Evolutionary conservation across 1,140 invertebrate genomes (phyloP), one percentile per base, ranked within the genome.

Genomic region (Sycobia sp.): DNA sequence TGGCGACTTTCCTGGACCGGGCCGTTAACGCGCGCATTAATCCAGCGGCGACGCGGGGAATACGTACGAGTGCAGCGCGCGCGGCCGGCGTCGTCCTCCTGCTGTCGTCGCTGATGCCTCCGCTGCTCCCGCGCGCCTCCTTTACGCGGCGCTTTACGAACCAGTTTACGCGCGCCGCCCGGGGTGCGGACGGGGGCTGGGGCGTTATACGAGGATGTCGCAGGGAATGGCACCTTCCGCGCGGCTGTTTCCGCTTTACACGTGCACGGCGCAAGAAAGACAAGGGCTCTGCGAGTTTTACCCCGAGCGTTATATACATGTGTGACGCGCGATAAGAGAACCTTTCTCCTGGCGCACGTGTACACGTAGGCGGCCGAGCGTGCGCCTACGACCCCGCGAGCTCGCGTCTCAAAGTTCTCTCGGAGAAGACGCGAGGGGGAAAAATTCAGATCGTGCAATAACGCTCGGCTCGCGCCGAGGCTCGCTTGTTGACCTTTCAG

Each of bases 111-210:
- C 46, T n/a, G 14, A 27, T 13, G 46, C 25, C 20, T 38, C n/a
- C 32, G 11, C n/a, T n/a, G n/a, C n/a, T n/a, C n/a, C n/a, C n/a
- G n/a, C n/a, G n/a, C n/a, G n/a, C 29, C 29, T 25, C 38, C 27
- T 55, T 44, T 60, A 18, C 16, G n/a, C n/a, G 11, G 29, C 13
- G 39, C 59, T 69, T 62, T 53, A 67, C 23, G 56, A 56, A 44
- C 56, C 39, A 46, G 59, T 62, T 62, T 62, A 62, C 59, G 57
- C n/a, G n/a, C n/a, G n/a, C n/a, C n/a, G n/a, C n/a, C n/a, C n/a
- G n/a, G n/a, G n/a, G n/a, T n/a, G n/a, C n/a, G 25, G 16, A 11
- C 65, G 63, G 50, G 25, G 22, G 29, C 29, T 4, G 56, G 38
- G 47, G 20, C 38, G 57, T 27, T 56, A 56, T 32, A 41, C 14